These are phyloP conservation scores for Drosophila nigricruria DNA, from an alignment of 2,888 invertebrate genomes.

Conservation along the genomic window DNA sequence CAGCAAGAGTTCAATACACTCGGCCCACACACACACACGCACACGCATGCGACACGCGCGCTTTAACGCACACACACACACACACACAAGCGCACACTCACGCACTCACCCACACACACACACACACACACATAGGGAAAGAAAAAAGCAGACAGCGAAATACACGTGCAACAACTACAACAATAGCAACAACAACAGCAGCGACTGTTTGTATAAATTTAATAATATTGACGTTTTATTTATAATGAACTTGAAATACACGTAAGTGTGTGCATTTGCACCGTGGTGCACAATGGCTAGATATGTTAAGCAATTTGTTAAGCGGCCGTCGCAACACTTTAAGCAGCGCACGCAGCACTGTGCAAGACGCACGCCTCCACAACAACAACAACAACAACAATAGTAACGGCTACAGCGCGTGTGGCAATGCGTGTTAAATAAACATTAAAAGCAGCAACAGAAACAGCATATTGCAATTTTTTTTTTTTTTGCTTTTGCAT, in stretches of 20 bases:
- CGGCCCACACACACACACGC: constrained; percentile 29
- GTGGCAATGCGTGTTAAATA: constrained; percentile 78
- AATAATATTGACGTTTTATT: constrained; percentile 81
- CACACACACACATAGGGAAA: neutral
- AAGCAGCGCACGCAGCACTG: constrained; percentile 32
- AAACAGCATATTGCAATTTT: constrained; percentile 58
- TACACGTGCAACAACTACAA: constrained; percentile 41
- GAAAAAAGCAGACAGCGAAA: constrained; percentile 20
- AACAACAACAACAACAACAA: constrained; percentile 20
- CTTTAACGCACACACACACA: constrained; percentile 34
- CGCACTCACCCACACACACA: constrained; percentile 24
- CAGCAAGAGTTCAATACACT: constrained; percentile 79
- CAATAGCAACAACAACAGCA: constrained; percentile 12
- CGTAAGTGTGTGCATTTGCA: constrained; percentile 33
- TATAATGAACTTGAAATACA: constrained; percentile 75
- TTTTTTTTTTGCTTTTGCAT: constrained; percentile 17
- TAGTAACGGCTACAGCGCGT: constrained; percentile 54
- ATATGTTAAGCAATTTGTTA: constrained; percentile 5
- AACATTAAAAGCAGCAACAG: constrained; percentile 68
- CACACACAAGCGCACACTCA: constrained; percentile 6
- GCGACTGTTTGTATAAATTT: constrained; percentile 69
- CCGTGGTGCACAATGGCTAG: constrained; percentile 40
- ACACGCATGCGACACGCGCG: constrained; percentile 41
- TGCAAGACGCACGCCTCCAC: constrained; percentile 21
- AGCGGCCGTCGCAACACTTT: constrained; percentile 1